Conservation (phyloP, 2,797 vertebrate genomes). For the Myotis vivesi region DNA sequence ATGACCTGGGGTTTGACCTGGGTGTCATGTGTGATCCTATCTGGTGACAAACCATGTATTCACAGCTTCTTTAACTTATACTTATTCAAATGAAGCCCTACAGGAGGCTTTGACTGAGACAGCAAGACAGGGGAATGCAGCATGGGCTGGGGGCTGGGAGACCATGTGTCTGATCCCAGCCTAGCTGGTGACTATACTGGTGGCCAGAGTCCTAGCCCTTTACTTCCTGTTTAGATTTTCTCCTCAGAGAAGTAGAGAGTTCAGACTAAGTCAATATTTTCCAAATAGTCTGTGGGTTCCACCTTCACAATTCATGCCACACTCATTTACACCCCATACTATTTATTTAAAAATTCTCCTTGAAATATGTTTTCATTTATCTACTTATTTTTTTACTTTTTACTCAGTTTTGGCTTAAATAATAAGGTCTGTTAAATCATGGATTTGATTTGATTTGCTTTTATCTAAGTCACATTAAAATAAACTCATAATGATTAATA, state of each 20-base stretch:
- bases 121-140: background rate
- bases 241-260: background rate
- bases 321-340: background rate
- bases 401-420: background rate
- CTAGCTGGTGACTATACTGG: background rate
- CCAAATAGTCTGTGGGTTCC: background rate
- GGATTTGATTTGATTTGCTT: background rate
- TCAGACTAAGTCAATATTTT: background rate
- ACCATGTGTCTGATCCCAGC: background rate
- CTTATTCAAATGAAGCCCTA: background rate
- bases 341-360: background rate
- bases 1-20: background rate
- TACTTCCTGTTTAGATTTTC: background rate
- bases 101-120: background rate
- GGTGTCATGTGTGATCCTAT: background rate
- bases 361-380: background rate
- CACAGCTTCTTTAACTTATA: background rate
- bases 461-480: constrained; percentile 16
- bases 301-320: background rate
- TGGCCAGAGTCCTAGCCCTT: background rate
- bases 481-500: background rate
- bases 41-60: background rate
- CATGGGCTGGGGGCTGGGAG: background rate
- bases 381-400: background rate
- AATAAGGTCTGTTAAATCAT: background rate